These are phyloP conservation scores for Drosophila kepulauana DNA, from an alignment of 1,140 invertebrate genomes.

Conservation along the genomic window DNA sequence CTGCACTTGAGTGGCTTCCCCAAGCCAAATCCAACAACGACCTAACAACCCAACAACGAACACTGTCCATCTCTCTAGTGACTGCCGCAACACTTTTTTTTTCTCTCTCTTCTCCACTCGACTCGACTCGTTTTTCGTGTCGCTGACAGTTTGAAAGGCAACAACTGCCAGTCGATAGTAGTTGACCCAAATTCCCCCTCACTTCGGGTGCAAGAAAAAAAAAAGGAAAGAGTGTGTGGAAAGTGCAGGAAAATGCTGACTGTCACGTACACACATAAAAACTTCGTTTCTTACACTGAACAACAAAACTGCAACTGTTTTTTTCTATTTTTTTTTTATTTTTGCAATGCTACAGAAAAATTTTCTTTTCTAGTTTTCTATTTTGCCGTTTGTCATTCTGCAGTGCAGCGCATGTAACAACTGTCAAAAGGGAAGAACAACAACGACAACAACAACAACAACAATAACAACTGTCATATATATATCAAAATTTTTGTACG, in stretches of 20 bases:
- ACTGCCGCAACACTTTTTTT: constrained; percentile 59
- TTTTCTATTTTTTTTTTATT: neutral
- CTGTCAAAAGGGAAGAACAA: constrained; percentile 56
- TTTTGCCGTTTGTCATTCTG: constrained; percentile 58
- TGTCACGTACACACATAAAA: constrained; percentile 58
- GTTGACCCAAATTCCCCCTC: constrained; percentile 69
- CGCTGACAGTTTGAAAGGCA: constrained; percentile 69
- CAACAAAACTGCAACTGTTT: constrained; percentile 47
- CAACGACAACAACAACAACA: constrained; percentile 5
- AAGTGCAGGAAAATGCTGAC: constrained; percentile 35
- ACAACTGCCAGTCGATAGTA: constrained; percentile 77
- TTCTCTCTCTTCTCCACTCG: neutral
- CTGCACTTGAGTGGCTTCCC: constrained; percentile 65
- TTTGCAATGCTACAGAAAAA: constrained; percentile 29
- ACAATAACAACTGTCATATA: constrained; percentile 43
- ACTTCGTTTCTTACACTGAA: constrained; percentile 15
- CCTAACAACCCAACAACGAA: constrained; percentile 15
- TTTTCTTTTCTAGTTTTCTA: constrained; percentile 4
- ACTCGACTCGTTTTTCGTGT: constrained; percentile 30
- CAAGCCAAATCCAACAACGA: constrained; percentile 10
- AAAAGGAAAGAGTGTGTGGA: neutral
- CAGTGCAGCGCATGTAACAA: constrained; percentile 65
- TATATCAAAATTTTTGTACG: constrained; percentile 55
- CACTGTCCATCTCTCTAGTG: constrained; percentile 59
- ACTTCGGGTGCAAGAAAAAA: constrained; percentile 4